Evolutionary conservation across 2,888 invertebrate species (phyloP).

Genomic region (Heliothis peltigera): DNA sequence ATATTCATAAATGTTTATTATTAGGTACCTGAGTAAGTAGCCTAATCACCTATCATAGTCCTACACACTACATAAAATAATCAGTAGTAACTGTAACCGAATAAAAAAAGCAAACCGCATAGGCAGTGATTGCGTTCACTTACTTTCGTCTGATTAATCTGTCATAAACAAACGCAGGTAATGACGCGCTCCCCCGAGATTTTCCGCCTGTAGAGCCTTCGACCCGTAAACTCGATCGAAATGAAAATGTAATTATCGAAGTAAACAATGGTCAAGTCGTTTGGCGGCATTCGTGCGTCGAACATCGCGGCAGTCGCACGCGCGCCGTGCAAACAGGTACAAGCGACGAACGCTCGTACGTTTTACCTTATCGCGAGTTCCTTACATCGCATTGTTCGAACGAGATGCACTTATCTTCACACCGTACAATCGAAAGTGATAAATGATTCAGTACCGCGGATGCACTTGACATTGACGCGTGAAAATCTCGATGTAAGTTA

Average conservation of each 20-base stretch:
- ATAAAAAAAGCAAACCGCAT: slow-evolving; percentile 17
- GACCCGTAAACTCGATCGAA: slow-evolving; percentile 86
- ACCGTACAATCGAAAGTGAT: slow-evolving; percentile 66
- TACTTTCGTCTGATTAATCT: slow-evolving; percentile 57
- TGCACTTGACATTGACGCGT: slow-evolving; percentile 80
- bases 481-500: slow-evolving; percentile 65
- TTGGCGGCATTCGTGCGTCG: slow-evolving; percentile 85
- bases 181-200: slow-evolving; percentile 77
- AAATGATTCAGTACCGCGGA: slow-evolving; percentile 70
- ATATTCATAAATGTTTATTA: too few species aligned
- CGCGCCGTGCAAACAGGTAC: slow-evolving; percentile 74
- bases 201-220: slow-evolving; percentile 85
- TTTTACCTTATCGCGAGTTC: slow-evolving; percentile 81
- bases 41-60: background rate
- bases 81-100: background rate
- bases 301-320: slow-evolving; percentile 83
- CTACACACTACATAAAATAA: slow-evolving; percentile 1
- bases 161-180: slow-evolving; percentile 57
- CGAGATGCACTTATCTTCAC: slow-evolving; percentile 78
- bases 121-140: slow-evolving; percentile 32
- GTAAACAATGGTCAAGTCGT: slow-evolving; percentile 85
- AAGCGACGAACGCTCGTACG: slow-evolving; percentile 71
- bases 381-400: slow-evolving; percentile 70
- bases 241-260: slow-evolving; percentile 86
- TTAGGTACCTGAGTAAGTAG: too few species aligned